These are phyloP conservation scores for Nowickia ferox DNA, from an alignment of 2,888 invertebrate species.

Conservation along the genomic window DNA sequence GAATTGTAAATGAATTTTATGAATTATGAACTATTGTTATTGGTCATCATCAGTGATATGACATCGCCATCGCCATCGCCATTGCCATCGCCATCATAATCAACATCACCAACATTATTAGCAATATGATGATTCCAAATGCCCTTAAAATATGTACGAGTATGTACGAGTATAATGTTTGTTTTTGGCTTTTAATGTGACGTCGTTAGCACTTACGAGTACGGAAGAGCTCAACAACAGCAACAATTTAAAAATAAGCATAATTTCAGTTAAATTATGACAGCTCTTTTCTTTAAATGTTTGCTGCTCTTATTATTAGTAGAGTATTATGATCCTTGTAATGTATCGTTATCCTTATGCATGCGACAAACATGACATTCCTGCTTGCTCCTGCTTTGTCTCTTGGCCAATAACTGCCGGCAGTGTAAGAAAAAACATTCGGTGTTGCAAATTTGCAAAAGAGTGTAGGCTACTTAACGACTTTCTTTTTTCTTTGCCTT, in stretches of 20 bases:
- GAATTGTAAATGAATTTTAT: slow-evolving; percentile 36
- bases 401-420: slow-evolving; percentile 35
- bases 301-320: slow-evolving; percentile 17
- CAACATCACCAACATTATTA: slow-evolving; percentile 1
- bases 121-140: slow-evolving; percentile 10
- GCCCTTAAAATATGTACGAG: background rate
- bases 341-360: slow-evolving; percentile 47
- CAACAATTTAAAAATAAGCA: slow-evolving; percentile 53
- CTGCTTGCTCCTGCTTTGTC: slow-evolving; percentile 1
- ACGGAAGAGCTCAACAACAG: slow-evolving; percentile 41
- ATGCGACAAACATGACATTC: slow-evolving; percentile 24
- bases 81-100: background rate
- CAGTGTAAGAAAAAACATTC: slow-evolving; percentile 14
- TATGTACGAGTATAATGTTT: background rate
- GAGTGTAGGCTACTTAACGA: slow-evolving; percentile 64
- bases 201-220: slow-evolving; percentile 69
- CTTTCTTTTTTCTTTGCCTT: background rate
- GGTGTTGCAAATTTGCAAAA: slow-evolving; percentile 31
- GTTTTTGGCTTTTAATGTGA: slow-evolving; percentile 58
- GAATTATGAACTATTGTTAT: slow-evolving; percentile 52
- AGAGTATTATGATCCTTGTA: slow-evolving; percentile 40
- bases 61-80: slow-evolving; percentile 1
- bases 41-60: slow-evolving; percentile 32
- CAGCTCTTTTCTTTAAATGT: slow-evolving; percentile 67
- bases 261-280: slow-evolving; percentile 74